Base-by-base conservation (phyloP, 1,140 invertebrate genomes). In the Chelonus insularis region DNA sequence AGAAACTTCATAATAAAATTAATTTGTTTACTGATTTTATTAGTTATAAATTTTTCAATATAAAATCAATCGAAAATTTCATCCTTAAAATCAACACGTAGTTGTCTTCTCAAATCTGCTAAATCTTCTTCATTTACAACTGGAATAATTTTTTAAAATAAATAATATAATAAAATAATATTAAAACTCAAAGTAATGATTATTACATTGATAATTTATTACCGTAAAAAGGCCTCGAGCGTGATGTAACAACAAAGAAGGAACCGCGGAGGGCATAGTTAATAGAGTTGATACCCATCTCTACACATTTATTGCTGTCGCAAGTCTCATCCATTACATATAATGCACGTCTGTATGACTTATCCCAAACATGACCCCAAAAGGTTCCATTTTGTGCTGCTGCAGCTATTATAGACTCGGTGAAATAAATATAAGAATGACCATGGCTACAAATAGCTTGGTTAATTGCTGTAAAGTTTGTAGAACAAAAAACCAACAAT, bases 391-490 rank as follows among this genome's bases (percentile, higher is more conserved):
- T 84, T 4, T 68, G 65, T 23, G 70, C 75, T 9, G 51, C 20
- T 4, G 66, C 66, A 0, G 68, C 57, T 4, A 79, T 68, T 56
- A 86, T 68, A 1, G 84, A 85, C 62, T 86, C 84, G 0, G 80
- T 86, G 48, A 86, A 82, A n/a, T 85, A 80, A 4, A 83, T 6
- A 41, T 87, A 84, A 0, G 85, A 82, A 1, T 84, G 77, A 4
- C 84, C 85, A 62, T 87, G 85, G 57, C 83, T 86, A 68, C 85
- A 87, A 54, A 85, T 83, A 0, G 83, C 81, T 70, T 81, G 74
- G 20, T 79, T 68, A 2, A 86, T 68, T 21, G 55, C 85, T 86
- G 57, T 39, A 67, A 79, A n/a, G n/a, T n/a, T n/a, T 20, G 45
- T 37, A 25, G 60, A 51, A 57, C 51, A 54, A 7, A 37, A 59